phyloP scores from a whole-genome alignment of 2,797 vertebrate genomes.

The Sebastes elongatus region DNA sequence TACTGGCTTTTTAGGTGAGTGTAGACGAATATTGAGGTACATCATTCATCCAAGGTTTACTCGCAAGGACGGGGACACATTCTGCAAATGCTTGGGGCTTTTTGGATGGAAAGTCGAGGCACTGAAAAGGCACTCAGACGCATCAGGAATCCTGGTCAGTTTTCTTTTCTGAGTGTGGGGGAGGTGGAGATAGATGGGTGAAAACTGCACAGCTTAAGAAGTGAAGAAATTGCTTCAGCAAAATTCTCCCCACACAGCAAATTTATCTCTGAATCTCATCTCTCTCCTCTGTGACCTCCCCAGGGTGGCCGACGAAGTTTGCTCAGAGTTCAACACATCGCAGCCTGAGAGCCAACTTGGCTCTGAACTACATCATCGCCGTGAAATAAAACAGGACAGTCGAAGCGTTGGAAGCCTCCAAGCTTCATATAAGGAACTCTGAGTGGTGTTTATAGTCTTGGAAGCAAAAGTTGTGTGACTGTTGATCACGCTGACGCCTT shows the following conservation, averaged over 20 bases:
- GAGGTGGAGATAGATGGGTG: conserved; percentile 23
- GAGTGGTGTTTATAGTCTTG: conserved; percentile 1
- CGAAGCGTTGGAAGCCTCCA: conserved; percentile 7
- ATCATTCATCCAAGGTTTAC: conserved; percentile 46
- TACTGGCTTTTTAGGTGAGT: conserved; percentile 15
- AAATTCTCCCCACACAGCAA: conserved; percentile 20
- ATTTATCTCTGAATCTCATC: conserved; percentile 36
- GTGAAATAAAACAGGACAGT: conserved; percentile 60
- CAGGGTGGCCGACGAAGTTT: conserved; percentile 30
- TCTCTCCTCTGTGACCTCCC: conserved; percentile 27
- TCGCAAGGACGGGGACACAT: conserved; percentile 33
- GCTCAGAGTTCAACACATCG: conserved; percentile 51
- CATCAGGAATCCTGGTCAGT: conserved; percentile 41
- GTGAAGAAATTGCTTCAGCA: conserved; percentile 1
- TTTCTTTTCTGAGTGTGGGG: background rate
- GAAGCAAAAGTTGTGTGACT: conserved; percentile 21
- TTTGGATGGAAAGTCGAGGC: conserved; percentile 46
- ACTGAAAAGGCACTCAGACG: conserved; percentile 28
- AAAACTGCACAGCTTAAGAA: background rate
- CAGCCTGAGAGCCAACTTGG: conserved; percentile 36
- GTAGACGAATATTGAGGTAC: conserved; percentile 12
- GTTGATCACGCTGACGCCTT: conserved; percentile 36
- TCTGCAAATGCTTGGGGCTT: conserved; percentile 45
- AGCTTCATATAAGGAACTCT: conserved; percentile 54
- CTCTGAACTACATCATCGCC: conserved; percentile 21